phyloP scores from a whole-genome alignment of 2,113 vertebrate species.

The Festucalex cinctus region DNA sequence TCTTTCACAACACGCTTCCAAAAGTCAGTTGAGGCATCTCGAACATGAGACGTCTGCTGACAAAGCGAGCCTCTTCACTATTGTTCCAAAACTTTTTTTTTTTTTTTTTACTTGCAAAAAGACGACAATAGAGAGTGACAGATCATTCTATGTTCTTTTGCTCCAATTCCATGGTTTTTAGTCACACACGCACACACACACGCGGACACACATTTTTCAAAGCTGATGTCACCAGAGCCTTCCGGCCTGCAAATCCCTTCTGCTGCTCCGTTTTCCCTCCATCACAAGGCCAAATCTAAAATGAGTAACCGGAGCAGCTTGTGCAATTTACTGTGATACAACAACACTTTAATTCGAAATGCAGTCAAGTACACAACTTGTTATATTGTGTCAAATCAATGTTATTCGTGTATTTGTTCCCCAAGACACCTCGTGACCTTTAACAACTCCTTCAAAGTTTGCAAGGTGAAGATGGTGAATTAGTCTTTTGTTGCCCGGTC shows the following conservation, averaged over 20 bases:
- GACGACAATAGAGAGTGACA: slow-evolving; percentile 35
- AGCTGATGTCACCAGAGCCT: slow-evolving; percentile 74
- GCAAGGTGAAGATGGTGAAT: slow-evolving; percentile 10
- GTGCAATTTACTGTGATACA: background rate
- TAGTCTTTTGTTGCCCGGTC: background rate
- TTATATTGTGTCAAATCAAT: background rate
- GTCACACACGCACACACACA: slow-evolving; percentile 39
- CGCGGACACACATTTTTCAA: slow-evolving; percentile 69
- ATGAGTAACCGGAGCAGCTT: background rate
- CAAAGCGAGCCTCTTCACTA: background rate
- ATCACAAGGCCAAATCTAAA: slow-evolving; percentile 40
- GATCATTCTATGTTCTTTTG: slow-evolving; percentile 1
- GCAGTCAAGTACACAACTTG: background rate
- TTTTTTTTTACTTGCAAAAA: background rate
- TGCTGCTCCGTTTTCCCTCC: slow-evolving; percentile 50
- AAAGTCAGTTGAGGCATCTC: background rate
- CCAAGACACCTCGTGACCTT: slow-evolving; percentile 20
- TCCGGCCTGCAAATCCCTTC: slow-evolving; percentile 70
- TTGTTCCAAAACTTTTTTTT: background rate
- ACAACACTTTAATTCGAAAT: background rate
- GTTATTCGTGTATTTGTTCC: background rate
- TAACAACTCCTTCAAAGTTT: slow-evolving; percentile 7
- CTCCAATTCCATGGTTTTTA: slow-evolving; percentile 43
- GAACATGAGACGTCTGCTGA: background rate
- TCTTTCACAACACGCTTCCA: background rate